Conservation (phyloP, 2,888 invertebrate species). For the Macrosoma leucophasiata region DNA sequence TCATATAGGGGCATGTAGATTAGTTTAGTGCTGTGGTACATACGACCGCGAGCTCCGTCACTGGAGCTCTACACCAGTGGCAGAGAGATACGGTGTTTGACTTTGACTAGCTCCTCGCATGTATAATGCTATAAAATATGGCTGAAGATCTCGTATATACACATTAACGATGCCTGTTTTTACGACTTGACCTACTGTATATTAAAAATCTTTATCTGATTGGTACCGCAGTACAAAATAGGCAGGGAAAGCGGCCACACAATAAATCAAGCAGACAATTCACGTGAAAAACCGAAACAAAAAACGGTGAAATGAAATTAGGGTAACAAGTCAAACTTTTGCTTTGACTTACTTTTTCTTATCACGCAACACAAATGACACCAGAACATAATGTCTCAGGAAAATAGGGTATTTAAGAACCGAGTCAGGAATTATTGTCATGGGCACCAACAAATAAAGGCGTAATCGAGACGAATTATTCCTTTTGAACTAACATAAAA, state of each 20-base stretch:
- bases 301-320: slow-evolving; percentile 61
- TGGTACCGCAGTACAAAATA: slow-evolving; percentile 17
- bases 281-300: slow-evolving; percentile 52
- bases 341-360: slow-evolving; percentile 55
- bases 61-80: no score
- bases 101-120: no score
- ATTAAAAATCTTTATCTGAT: no score
- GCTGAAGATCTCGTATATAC: no score
- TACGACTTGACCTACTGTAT: no score
- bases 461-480: slow-evolving; percentile 4
- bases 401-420: slow-evolving; percentile 39
- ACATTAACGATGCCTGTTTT: no score
- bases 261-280: slow-evolving; percentile 52
- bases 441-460: slow-evolving; percentile 14
- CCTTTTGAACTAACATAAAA: background rate
- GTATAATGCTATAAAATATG: no score
- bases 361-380: slow-evolving; percentile 61
- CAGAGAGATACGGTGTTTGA: no score
- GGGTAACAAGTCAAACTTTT: slow-evolving; percentile 60
- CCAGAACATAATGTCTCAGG: slow-evolving; percentile 46
- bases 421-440: slow-evolving; percentile 31
- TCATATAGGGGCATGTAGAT: no score
- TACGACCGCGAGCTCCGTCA: no score
- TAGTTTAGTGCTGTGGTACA: no score
- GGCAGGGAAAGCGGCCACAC: slow-evolving; percentile 20